Evolutionary conservation across 2,888 invertebrate genomes (phyloP).

Genomic region (Laspeyria flexula): DNA sequence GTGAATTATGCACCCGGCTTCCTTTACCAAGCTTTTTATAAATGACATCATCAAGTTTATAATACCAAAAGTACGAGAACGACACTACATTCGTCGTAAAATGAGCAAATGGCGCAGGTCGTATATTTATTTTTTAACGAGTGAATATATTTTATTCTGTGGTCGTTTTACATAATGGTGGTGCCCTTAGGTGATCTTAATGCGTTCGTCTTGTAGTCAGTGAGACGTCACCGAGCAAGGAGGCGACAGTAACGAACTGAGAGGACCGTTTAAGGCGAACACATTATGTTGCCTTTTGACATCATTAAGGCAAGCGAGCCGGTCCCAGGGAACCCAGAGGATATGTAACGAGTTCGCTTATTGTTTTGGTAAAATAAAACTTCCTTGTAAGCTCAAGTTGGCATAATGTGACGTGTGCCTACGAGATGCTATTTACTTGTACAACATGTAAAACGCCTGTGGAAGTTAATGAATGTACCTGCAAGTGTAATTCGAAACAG

Average conservation of each 20-base stretch:
- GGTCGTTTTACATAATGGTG: slow-evolving; percentile 57
- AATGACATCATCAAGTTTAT: slow-evolving; percentile 58
- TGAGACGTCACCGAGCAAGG: slow-evolving; percentile 71
- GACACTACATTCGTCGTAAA: slow-evolving; percentile 36
- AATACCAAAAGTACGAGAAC: slow-evolving; percentile 52
- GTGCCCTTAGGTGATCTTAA: slow-evolving; percentile 58
- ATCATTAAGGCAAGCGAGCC: slow-evolving; percentile 72
- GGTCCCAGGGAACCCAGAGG: slow-evolving; percentile 52
- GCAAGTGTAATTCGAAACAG: not conserved
- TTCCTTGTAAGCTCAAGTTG: slow-evolving; percentile 39
- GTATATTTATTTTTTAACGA: slow-evolving; percentile 61
- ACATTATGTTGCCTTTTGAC: slow-evolving; percentile 81
- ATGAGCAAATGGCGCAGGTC: slow-evolving; percentile 38
- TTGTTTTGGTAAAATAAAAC: slow-evolving; percentile 53
- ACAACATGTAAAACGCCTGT: not conserved
- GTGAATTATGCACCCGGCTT: slow-evolving; percentile 63
- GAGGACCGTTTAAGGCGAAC: slow-evolving; percentile 71
- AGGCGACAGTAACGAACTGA: slow-evolving; percentile 79
- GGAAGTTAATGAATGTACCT: not conserved
- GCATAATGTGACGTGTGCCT: slow-evolving; percentile 42
- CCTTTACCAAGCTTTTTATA: slow-evolving; percentile 62
- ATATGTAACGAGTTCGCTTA: slow-evolving; percentile 51
- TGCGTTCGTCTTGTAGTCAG: slow-evolving; percentile 65
- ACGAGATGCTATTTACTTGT: slow-evolving; percentile 32
- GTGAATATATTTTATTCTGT: slow-evolving; percentile 56